Base-by-base conservation (phyloP, 2,888 invertebrate species). In the Napeogenes sylphis region DNA sequence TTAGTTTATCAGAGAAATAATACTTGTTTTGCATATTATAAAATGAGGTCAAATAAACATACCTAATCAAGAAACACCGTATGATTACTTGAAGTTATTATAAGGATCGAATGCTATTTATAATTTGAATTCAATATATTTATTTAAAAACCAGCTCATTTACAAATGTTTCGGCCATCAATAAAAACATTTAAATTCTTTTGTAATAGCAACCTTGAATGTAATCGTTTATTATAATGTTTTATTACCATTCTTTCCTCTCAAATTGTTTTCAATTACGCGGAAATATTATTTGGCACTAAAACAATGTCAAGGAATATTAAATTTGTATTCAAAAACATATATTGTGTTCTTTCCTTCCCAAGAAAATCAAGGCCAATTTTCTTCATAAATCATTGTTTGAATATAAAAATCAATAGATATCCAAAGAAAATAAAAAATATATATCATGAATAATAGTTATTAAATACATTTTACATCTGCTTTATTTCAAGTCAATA, bases 231-330 rank as follows among this genome's bases (percentile, higher is more conserved):
- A 33, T 33, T 33, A 12, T 38, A n/a, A 35, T 33, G 51, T 35
- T 13, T 32, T 53, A 53, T 58, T 51, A 13, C n/a, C 4, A 45
- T 57, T 67, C 67, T 66, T 66, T 69, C 64, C 68, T 66, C 64
- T 60, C 58, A 57, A 63, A 71, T 62, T 62, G 46, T 35, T 46
- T 54, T 45, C 46, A 54, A 54, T 54, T 32, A 57, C 46, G 55
- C 62, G 68, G 66, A 68, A 68, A 60, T 62, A 38, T 21, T 35
- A 47, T 53, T 61, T 55, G 54, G 45, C 30, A 21, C 45, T 51
- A 68, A 76, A 82, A 81, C 75, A 81, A 79, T 81, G 83, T 79
- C 83, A 83, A 81, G 82, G 82, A 30, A 46, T 42, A 60, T 51
- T 63, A 68, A 75, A 74, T 84, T 75, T 74, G 79, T 81, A 82